These are phyloP conservation scores for Amazona guildingii DNA, from an alignment of 2,113 vertebrate genomes.

Conservation along the genomic window DNA sequence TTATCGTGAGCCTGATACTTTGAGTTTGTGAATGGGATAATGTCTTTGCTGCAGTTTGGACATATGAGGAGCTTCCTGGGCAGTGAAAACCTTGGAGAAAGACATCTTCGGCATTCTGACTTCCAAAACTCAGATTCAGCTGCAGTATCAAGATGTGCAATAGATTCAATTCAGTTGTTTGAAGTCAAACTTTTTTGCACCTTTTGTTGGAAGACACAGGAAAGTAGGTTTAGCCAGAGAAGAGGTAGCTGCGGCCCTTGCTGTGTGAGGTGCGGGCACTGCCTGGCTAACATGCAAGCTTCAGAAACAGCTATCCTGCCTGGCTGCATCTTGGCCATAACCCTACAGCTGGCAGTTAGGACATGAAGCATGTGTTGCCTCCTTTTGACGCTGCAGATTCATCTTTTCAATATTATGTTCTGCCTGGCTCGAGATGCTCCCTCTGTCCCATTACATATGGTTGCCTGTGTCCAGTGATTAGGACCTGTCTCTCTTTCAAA, in stretches of 20 bases:
- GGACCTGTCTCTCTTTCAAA: not conserved
- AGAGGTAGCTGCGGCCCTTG: not conserved
- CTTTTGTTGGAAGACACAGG: not conserved
- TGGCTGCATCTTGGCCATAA: not conserved
- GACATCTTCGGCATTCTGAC: not conserved
- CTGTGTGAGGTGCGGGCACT: not conserved
- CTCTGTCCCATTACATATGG: fast-evolving
- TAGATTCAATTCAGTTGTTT: not conserved
- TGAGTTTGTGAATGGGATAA: not conserved
- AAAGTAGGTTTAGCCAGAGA: not conserved
- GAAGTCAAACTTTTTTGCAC: not conserved
- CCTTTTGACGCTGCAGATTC: not conserved
- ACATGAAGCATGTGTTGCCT: fast-evolving
- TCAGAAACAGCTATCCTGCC: not conserved
- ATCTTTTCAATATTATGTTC: not conserved
- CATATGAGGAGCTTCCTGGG: not conserved
- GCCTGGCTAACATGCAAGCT: not conserved
- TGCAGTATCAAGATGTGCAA: not conserved
- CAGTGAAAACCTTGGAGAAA: not conserved
- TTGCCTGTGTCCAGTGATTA: not conserved
- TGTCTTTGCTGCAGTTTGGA: not conserved
- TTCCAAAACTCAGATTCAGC: not conserved
- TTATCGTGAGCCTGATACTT: not conserved
- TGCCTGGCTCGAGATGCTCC: not conserved
- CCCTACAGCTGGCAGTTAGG: not conserved